Evolutionary conservation across 2,888 invertebrate species (phyloP).

Genomic region (Abrostola tripartita): DNA sequence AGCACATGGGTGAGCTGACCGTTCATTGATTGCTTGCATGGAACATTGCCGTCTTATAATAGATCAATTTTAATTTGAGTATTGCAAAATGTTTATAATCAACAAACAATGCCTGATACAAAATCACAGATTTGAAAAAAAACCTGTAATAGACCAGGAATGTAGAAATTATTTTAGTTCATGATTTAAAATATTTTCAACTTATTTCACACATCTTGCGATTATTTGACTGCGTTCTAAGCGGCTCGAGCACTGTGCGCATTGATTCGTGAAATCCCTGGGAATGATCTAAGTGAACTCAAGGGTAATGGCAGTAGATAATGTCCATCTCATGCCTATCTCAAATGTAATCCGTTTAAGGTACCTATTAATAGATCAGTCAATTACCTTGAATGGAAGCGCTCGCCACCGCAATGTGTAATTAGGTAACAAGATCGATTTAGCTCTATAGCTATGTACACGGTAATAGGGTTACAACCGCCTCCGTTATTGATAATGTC

Average conservation of each 20-base stretch:
- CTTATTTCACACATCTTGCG: neutral
- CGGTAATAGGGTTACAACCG: slow-evolving; percentile 19
- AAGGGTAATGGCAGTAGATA: slow-evolving; percentile 12
- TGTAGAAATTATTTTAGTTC: too few species aligned
- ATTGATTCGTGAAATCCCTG: neutral
- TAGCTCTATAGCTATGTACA: slow-evolving; percentile 1
- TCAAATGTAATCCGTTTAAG: slow-evolving; percentile 18
- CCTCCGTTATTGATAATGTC: slow-evolving; percentile 25
- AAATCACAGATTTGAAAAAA: too few species aligned
- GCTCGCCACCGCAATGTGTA: slow-evolving; percentile 8
- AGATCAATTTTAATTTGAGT: too few species aligned
- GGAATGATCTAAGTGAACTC: neutral
- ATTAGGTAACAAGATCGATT: slow-evolving; percentile 25
- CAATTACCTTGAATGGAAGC: slow-evolving; percentile 14
- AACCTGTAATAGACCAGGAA: too few species aligned
- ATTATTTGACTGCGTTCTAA: neutral
- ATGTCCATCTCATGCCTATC: slow-evolving; percentile 9
- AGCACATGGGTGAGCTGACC: too few species aligned
- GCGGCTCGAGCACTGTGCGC: neutral
- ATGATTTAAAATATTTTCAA: too few species aligned
- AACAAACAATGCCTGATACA: too few species aligned
- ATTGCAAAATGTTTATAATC: too few species aligned
- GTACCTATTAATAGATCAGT: slow-evolving; percentile 20
- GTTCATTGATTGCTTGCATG: too few species aligned
- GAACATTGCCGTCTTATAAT: too few species aligned